A percentile compares a stretch with the other conserved stretches of the same genome.
Evolutionary conservation across 2,113 vertebrate species (phyloP).

Genomic region (Myotis brandtii): DNA sequence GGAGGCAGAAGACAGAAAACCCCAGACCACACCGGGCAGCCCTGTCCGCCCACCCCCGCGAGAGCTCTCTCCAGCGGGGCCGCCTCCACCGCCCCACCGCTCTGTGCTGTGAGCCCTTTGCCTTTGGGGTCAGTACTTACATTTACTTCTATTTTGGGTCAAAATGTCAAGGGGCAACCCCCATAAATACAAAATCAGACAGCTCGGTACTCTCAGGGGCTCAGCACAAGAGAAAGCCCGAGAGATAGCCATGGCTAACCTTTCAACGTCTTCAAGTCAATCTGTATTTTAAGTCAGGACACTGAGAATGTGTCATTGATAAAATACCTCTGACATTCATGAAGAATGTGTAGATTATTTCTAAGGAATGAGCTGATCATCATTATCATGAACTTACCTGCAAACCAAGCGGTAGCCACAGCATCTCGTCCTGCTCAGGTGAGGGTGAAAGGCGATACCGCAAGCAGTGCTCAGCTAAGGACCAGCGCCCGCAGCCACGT

Average conservation of each 20-base stretch:
- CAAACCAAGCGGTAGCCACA: background rate
- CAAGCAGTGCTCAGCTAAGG: background rate
- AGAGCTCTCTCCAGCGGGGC: background rate
- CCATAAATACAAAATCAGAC: background rate
- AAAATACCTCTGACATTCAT: background rate
- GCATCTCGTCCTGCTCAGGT: background rate
- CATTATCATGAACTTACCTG: background rate
- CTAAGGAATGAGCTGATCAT: background rate
- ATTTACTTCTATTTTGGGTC: slow-evolving; percentile 12
- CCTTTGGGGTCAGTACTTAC: background rate
- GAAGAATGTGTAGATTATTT: background rate
- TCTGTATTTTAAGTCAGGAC: background rate
- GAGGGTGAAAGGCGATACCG: background rate
- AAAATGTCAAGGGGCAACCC: background rate
- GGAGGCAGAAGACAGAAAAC: background rate
- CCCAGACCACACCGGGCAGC: background rate
- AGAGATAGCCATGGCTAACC: background rate
- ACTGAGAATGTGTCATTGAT: background rate
- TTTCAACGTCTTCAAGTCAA: slow-evolving; percentile 6
- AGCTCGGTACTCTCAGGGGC: background rate
- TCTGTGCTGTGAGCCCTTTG: background rate
- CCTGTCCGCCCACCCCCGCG: background rate
- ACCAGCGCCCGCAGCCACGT: background rate
- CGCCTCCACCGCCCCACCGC: background rate
- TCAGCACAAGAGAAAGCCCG: background rate